Evolutionary conservation across 2,113 vertebrate genomes (phyloP), one percentile per base, ranked within the genome.

Genomic region (Scomber scombrus): DNA sequence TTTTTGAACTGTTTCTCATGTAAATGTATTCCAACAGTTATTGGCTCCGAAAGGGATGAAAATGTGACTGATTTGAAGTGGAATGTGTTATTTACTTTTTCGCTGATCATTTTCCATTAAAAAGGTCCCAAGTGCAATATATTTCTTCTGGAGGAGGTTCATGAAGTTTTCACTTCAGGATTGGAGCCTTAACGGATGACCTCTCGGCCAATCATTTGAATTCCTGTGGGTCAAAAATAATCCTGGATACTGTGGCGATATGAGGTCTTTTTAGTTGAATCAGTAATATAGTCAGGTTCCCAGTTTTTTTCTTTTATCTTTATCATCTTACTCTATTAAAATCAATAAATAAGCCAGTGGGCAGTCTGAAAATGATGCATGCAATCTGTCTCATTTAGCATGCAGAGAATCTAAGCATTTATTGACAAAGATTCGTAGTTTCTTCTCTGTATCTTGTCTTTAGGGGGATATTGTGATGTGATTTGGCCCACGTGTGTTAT

Each of bases 331-430:
- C 8, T 61, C 4, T 58, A 23, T 76, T 55, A 60, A 57, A 66
- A 23, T n/a, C 49, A 57, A 66, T 65, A 46, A 57, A 69, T 12
- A 50, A 45, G 3, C 15, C 68, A 63, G 45, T 71, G 43, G 4
- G 23, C 26, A 52, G 72, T 47, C 63, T 67, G 61, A 63, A 47
- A 77, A 45, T 21, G 8, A 60, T 51, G 72, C 75, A 88, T 73
- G 85, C 65, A 34, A 64, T 3, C 65, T 19, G 46, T 78, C 49
- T 57, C 62, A 66, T 72, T 54, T 40, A 80, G 82, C 74, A 86
- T 88, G 86, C 81, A 49, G 66, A 72, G 14, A 52, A 66, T 57
- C 16, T 19, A 50, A 78, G 61, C 34, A 75, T 15, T 61, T 51
- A 67, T 66, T 71, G 61, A 67, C 7, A 23, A 74, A 47, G 47